Percentiles rank a stretch among this genome's conserved stretches.
Conservation (phyloP, 2,797 vertebrate genomes). For the Spinus olivaceus region DNA sequence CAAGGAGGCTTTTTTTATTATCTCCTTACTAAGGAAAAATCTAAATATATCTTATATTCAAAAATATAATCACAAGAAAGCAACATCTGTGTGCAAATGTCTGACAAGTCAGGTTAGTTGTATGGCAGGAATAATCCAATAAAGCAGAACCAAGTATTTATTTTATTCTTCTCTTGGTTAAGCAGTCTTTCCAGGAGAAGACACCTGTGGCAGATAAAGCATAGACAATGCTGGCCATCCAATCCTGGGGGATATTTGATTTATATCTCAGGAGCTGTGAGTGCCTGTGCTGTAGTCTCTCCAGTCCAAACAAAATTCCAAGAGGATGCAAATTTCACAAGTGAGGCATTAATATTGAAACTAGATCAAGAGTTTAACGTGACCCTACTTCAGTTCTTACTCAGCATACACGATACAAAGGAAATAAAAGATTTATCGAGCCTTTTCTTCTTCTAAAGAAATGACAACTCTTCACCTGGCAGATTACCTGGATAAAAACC, state of each 20-base stretch:
- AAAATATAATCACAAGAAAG: background rate
- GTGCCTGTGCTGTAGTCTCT: background rate
- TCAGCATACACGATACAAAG: background rate
- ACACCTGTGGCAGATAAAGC: background rate
- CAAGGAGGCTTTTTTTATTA: background rate
- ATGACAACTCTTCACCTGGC: background rate
- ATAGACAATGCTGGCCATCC: background rate
- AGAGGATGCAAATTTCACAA: background rate
- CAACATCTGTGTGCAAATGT: background rate
- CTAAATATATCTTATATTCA: background rate
- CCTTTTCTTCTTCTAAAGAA: background rate
- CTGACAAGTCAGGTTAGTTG: background rate
- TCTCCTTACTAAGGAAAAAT: background rate
- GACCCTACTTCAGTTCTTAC: background rate
- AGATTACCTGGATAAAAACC: background rate
- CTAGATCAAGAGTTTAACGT: background rate
- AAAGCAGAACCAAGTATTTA: background rate
- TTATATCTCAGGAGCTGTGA: background rate
- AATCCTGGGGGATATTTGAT: background rate
- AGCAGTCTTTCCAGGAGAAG: background rate
- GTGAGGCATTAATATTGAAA: background rate
- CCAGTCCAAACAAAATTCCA: background rate
- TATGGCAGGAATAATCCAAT: background rate
- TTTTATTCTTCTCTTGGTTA: background rate
- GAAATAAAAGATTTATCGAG: background rate